Evolutionary conservation across 2,113 vertebrate species (phyloP).

Genomic region (Gobiocypris rarus): DNA sequence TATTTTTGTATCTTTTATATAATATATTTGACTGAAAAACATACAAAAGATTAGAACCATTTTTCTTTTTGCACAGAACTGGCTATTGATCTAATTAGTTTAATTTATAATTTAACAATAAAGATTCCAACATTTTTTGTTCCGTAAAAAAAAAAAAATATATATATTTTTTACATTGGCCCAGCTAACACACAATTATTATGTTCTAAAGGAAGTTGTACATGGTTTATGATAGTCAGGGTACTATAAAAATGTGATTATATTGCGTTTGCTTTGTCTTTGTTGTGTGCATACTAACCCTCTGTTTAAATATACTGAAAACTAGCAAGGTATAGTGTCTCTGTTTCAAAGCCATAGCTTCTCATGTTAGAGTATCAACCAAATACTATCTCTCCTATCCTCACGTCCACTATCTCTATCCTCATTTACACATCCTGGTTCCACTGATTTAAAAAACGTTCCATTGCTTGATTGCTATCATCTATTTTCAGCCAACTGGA

Average conservation of each 20-base stretch:
- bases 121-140: neutral
- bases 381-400: neutral
- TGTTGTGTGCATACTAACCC: conserved; percentile 23
- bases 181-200: no score
- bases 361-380: neutral
- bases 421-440: neutral
- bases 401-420: neutral
- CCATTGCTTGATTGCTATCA: neutral
- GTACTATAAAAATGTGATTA: neutral
- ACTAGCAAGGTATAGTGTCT: neutral
- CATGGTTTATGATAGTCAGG: neutral
- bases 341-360: neutral
- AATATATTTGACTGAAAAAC: neutral
- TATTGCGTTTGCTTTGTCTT: conserved; percentile 1
- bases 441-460: neutral
- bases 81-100: neutral
- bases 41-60: neutral
- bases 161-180: neutral
- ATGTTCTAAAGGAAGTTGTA: neutral
- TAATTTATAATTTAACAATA: neutral
- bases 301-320: conserved; percentile 41
- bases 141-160: no score
- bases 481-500: neutral
- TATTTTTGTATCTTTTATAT: neutral
- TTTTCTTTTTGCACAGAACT: neutral